Base-by-base conservation (phyloP, 2,113 vertebrate genomes). In the Anthoscopus minutus region DNA sequence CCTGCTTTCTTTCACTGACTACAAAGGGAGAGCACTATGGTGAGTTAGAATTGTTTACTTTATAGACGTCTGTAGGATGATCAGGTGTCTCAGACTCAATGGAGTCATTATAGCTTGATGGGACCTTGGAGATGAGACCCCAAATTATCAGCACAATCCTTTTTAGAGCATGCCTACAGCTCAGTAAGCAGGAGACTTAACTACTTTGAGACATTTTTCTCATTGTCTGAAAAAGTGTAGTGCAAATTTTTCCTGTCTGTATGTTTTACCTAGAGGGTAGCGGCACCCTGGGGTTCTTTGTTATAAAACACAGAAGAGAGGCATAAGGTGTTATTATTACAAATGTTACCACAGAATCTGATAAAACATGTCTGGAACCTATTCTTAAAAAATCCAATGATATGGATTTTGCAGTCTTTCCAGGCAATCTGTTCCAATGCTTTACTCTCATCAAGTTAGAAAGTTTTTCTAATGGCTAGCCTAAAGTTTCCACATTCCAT, bases 361-460 rank as follows among this genome's bases (percentile, higher is more conserved):
- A 90, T 77, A 83, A 93, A 96, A 86, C 51, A 23, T 51, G 64
- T 83, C 72, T 95, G 91, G 56, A 93, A 95, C 64, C 80, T 92
- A 86, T 78, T 94, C 64, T 94, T 92, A 64, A 92, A 92, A 95
- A 93, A 95, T 86, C 53, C 88, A 62, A 51, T 94, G 64, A 86
- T 86, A 96, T 64, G 67, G 91, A 94, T 96, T 96, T 96, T 95
- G 58, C 72, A 83, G 85, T 78, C 74, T 93, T 95, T 83, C 42
- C 60, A 44, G 76, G 35, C 83, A 86, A 78, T 92, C 86, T 86
- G 33, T 86, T 93, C 47, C 0, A 0, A 70, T 47, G 47, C 15
- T 90, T 95, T 90, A 27, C 88, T 94, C 27, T 92, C 45, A 51
- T 88, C 16, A 31, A 30, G 51, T 94, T 74, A 73, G 82, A 81